These are phyloP conservation scores for Platygyra sinensis DNA, from an alignment of 64 coral and sea anemone genomes.

Conservation along the genomic window DNA sequence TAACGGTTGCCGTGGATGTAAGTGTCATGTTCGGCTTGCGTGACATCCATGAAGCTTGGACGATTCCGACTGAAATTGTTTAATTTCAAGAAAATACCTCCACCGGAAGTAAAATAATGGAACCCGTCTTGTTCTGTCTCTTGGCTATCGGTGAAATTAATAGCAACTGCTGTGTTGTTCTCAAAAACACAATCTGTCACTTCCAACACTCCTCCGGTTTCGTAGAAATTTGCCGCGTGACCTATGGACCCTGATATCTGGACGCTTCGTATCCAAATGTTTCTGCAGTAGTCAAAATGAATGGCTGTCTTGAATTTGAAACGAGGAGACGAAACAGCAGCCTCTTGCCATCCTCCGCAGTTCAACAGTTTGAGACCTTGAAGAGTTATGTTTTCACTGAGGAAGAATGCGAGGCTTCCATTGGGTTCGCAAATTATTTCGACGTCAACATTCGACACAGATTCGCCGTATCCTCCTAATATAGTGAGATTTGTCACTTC, in stretches of 20 bases:
- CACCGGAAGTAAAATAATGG: conserved; percentile 3
- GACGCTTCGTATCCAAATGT: conserved; percentile 47
- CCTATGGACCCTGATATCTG: conserved; percentile 28
- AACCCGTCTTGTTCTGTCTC: not conserved
- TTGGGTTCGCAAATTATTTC: conserved; percentile 40
- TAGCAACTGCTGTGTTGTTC: conserved; percentile 28
- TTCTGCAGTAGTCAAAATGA: conserved; percentile 55
- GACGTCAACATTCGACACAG: not conserved
- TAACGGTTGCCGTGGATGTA: conserved; percentile 38
- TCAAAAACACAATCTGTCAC: conserved; percentile 51
- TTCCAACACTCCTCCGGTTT: conserved; percentile 32
- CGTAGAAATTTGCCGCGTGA: conserved; percentile 36
- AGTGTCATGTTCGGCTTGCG: not conserved
- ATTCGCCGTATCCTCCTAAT: not conserved
- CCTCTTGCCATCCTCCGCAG: conserved; percentile 15
- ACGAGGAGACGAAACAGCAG: not conserved
- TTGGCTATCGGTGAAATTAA: not conserved
- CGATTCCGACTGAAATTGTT: not conserved
- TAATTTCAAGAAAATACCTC: conserved; percentile 43
- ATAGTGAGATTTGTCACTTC: conserved; percentile 32
- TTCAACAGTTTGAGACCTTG: conserved; percentile 3
- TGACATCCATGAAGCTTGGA: not conserved
- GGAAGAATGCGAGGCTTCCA: conserved; percentile 42
- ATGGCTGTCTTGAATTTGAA: conserved; percentile 10
- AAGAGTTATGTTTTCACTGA: conserved; percentile 48